These are phyloP conservation scores for Nyleta sp. DNA, from an alignment of 2,888 invertebrate species.

Conservation along the genomic window DNA sequence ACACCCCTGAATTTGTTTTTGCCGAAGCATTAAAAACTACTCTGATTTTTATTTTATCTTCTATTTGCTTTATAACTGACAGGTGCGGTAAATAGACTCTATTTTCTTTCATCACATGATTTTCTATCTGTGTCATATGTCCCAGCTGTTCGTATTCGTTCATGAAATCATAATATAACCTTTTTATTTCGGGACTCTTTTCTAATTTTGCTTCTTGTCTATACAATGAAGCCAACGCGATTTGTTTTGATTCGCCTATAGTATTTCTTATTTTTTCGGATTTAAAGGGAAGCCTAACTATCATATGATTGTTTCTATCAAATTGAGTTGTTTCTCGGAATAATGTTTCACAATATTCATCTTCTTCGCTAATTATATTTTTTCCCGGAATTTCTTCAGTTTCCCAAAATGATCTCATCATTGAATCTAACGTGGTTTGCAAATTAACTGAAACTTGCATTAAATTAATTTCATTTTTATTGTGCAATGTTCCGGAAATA, in stretches of 20 bases:
- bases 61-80: too few species aligned
- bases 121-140: not conserved
- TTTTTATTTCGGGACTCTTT: not conserved
- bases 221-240: constrained; percentile 3
- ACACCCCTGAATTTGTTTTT: not conserved
- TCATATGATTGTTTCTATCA: not conserved
- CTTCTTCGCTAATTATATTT: not conserved
- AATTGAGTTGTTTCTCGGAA: not conserved
- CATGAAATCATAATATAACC: not conserved
- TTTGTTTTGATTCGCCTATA: not conserved
- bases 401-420: not conserved
- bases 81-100: too few species aligned
- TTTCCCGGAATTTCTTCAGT: not conserved
- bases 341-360: not conserved
- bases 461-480: too few species aligned
- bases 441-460: too few species aligned
- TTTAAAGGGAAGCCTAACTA: not conserved
- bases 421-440: not conserved
- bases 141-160: not conserved
- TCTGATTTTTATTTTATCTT: not conserved
- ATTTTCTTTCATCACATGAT: not conserved
- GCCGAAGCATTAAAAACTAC: constrained; percentile 14
- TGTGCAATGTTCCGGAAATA: not conserved
- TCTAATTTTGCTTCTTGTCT: not conserved
- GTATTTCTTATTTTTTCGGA: not conserved